These are phyloP conservation scores for Allolobophora icterica DNA, from an alignment of 2,888 invertebrate genomes.

Conservation along the genomic window DNA sequence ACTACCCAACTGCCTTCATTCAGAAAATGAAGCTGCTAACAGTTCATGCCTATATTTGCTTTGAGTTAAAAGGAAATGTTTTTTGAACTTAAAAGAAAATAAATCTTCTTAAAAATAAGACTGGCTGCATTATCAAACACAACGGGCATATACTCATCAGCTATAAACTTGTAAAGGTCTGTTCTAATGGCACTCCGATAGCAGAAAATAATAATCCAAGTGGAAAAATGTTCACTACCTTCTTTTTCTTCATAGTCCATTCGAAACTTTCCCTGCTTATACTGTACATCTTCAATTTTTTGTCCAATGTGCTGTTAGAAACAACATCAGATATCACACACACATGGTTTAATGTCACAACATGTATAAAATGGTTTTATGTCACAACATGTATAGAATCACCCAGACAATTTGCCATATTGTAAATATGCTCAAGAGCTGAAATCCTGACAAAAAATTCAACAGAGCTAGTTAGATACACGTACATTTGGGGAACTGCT, in stretches of 20 bases:
- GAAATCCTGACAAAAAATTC: background rate
- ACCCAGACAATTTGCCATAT: background rate
- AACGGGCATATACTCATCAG: too few relatives aligned
- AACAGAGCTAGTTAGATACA: background rate
- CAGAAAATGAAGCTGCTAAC: too few relatives aligned
- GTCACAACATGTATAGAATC: background rate
- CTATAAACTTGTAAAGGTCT: background rate
- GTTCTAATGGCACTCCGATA: too few relatives aligned
- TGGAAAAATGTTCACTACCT: background rate
- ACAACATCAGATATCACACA: background rate
- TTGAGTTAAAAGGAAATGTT: too few relatives aligned
- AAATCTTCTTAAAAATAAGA: too few relatives aligned
- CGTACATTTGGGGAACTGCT: too few relatives aligned
- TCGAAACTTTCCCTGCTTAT: slow-evolving; percentile 20
- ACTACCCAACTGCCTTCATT: too few relatives aligned
- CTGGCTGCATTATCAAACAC: too few relatives aligned
- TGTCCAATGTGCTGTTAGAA: background rate
- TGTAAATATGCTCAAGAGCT: background rate
- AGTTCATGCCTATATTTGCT: too few relatives aligned
- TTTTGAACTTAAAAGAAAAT: too few relatives aligned
- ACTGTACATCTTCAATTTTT: slow-evolving; percentile 8
- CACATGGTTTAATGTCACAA: background rate
- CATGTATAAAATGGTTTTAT: background rate
- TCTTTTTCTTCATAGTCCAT: background rate
- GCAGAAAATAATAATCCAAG: background rate